A percentile compares a stretch with the other conserved stretches of the same genome.
phyloP scores from a whole-genome alignment of 2,797 vertebrate species.

The Alosa sapidissima region DNA sequence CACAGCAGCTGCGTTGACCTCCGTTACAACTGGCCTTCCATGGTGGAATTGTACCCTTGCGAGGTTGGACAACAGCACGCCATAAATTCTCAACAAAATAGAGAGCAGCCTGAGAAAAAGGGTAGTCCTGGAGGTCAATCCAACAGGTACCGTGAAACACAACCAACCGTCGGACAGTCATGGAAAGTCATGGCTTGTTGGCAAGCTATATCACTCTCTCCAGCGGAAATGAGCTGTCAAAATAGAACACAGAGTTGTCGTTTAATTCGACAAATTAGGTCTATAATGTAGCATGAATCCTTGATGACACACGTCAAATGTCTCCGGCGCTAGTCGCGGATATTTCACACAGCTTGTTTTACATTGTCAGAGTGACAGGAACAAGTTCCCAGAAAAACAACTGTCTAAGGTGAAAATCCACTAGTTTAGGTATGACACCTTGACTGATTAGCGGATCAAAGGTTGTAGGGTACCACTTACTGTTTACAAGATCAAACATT shows the following conservation, averaged over 20 bases:
- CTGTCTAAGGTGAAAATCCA: neutral
- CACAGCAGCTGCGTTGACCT: constrained; percentile 11
- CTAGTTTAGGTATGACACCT: neutral
- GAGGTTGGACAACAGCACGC: constrained; percentile 16
- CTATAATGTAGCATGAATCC: neutral
- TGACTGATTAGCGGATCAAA: neutral
- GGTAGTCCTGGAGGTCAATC: constrained; percentile 40
- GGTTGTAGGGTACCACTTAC: neutral
- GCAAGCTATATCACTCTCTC: neutral
- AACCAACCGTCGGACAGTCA: neutral
- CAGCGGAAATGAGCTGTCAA: neutral
- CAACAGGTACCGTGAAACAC: constrained; percentile 43
- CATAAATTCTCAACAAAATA: neutral
- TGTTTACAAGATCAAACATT: constrained; percentile 2
- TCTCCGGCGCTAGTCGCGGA: neutral
- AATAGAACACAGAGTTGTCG: neutral
- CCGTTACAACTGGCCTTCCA: constrained; percentile 24
- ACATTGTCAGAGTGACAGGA: neutral
- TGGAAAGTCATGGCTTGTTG: constrained; percentile 25
- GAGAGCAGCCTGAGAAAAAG: neutral
- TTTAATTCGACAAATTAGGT: neutral
- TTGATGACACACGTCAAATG: neutral
- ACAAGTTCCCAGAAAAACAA: neutral
- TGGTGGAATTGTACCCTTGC: neutral
- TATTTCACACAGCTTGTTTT: neutral